Base-by-base conservation (phyloP, 2,888 invertebrate species). In the Campaea margaritaria region DNA sequence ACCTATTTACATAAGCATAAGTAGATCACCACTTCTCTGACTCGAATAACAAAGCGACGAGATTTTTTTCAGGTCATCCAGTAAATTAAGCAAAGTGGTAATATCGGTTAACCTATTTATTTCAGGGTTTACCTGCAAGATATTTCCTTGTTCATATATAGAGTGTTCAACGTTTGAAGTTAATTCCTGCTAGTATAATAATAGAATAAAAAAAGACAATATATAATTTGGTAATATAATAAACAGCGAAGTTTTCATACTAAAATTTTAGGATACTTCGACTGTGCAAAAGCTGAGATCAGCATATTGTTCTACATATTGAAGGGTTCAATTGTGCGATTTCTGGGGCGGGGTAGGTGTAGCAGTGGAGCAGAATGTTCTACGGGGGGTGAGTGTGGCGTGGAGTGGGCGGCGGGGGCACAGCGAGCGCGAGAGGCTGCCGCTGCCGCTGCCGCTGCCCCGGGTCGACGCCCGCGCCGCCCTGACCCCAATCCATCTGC, bases 391-490 rank as follows among this genome's bases (percentile, higher is more conserved):
- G 8, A 16, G 52, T 8, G 46, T 52, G 15, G 58, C 43, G 65
- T 58, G 63, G 60, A 68, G 54, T 59, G 68, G 70, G 67, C 71
- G 69, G 73, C 65, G 70, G 69, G 72, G 71, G 73, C 73, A 70
- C 72, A 62, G 73, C 72, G 78, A 74, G 70, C 63, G 75, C 75
- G 79, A 77, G 86, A 82, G 86, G 85, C 86, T 80, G 82, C 41
- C n/a, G n/a, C n/a, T n/a, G n/a, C n/a, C n/a, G n/a, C n/a, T n/a
- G n/a, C n/a, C n/a, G n/a, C n/a, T n/a, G n/a, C n/a, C n/a, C n/a
- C 42, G 78, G 91, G 89, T 93, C 91, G 91, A 85, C 88, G 91
- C 69, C 91, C 91, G 89, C 91, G 91, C 84, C 88, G 91, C 91
- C 90, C 89, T 91, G 90, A 92, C 92, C 91, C 82, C 90, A 91